phyloP scores from a whole-genome alignment of 2,888 invertebrate species.

The Agrotis segetum region DNA sequence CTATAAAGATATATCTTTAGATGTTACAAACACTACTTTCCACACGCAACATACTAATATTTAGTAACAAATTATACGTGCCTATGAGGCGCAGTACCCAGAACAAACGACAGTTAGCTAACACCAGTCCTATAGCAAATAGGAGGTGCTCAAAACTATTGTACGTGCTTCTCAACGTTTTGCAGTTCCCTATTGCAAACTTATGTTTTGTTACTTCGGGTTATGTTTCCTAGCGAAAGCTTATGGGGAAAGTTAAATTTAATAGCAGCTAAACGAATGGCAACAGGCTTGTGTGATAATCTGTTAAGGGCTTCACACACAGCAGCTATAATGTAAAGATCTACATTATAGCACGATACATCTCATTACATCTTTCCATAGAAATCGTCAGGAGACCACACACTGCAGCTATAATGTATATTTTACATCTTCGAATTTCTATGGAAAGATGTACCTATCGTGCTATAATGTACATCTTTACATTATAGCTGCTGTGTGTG shows the following conservation, averaged over 20 bases:
- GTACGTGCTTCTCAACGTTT: slow-evolving; percentile 49
- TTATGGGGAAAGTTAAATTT: background rate
- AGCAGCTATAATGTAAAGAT: too few relatives aligned
- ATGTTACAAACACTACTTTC: background rate
- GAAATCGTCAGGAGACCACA: too few relatives aligned
- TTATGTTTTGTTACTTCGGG: slow-evolving; percentile 14
- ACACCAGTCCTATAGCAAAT: slow-evolving; percentile 6
- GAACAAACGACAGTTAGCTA: slow-evolving; percentile 23
- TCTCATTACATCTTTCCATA: too few relatives aligned
- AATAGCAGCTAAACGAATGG: background rate
- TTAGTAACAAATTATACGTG: background rate
- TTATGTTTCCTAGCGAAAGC: slow-evolving; percentile 15
- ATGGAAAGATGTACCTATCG: too few relatives aligned
- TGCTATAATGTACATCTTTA: too few relatives aligned
- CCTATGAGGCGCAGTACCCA: slow-evolving; percentile 21
- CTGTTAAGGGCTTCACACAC: too few relatives aligned
- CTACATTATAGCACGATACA: too few relatives aligned
- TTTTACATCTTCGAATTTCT: too few relatives aligned
- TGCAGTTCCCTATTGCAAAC: slow-evolving; percentile 43
- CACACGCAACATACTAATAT: background rate
- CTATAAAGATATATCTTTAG: too few relatives aligned
- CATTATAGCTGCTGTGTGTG: too few relatives aligned
- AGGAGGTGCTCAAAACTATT: slow-evolving; percentile 13
- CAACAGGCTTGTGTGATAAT: background rate
- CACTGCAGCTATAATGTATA: too few relatives aligned